Percentiles rank a stretch among this genome's conserved stretches.
phyloP scores from a whole-genome alignment of 2,113 vertebrate genomes.

The Meriones unguiculatus region DNA sequence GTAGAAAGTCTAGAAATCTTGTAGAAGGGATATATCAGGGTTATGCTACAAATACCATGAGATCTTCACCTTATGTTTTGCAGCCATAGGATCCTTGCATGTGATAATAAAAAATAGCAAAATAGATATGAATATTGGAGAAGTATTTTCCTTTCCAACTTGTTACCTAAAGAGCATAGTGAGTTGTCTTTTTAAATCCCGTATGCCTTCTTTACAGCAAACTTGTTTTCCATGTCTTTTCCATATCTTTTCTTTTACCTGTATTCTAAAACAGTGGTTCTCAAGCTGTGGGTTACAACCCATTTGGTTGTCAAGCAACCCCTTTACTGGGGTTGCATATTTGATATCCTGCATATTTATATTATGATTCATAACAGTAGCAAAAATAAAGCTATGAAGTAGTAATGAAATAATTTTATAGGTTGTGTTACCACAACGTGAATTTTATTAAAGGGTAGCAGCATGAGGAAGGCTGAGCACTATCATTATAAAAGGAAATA shows the following conservation, averaged over 20 bases:
- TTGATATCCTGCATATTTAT: neutral
- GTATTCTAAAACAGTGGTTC: neutral
- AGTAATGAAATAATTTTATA: neutral
- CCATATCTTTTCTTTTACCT: neutral
- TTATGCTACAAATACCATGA: neutral
- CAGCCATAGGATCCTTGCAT: neutral
- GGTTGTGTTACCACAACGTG: neutral
- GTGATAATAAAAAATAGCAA: neutral
- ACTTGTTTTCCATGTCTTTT: neutral
- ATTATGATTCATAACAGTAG: neutral
- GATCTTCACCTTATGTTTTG: neutral
- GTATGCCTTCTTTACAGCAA: neutral
- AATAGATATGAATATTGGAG: neutral
- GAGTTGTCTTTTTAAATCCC: neutral
- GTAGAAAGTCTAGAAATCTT: neutral
- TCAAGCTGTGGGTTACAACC: neutral
- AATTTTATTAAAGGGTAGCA: neutral
- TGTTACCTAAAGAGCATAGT: neutral
- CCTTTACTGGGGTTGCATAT: neutral
- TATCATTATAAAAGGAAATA: neutral
- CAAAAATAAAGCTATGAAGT: neutral
- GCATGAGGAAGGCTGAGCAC: neutral
- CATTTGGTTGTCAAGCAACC: fast-evolving
- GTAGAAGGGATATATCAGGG: neutral
- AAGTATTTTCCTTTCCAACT: neutral